Percentiles rank a stretch among this genome's conserved stretches.
phyloP scores from a whole-genome alignment of 2,797 vertebrate genomes.

The Rhabdophis nuchalis region DNA sequence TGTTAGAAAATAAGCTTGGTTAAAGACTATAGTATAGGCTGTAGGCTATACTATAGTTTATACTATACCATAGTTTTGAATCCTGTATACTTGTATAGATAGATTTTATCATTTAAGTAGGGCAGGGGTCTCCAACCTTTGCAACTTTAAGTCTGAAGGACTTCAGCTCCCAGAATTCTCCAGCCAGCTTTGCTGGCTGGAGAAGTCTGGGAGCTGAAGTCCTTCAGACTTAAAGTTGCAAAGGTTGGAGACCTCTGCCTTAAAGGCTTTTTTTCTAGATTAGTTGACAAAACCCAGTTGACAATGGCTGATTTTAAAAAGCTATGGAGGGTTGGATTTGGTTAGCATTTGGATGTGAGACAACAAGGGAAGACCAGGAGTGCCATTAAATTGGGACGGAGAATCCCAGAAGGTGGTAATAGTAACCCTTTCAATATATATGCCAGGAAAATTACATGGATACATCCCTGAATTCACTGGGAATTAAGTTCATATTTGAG shows the following conservation, averaged over 20 bases:
- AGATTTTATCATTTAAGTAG: neutral
- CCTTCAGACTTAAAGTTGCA: too few relatives aligned
- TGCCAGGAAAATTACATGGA: neutral
- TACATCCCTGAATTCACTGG: neutral
- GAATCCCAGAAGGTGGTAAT: neutral
- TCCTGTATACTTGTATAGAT: neutral
- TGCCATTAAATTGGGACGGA: neutral
- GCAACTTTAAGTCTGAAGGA: too few relatives aligned
- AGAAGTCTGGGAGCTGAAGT: too few relatives aligned
- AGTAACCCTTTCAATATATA: neutral
- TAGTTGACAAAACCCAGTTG: neutral
- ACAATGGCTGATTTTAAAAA: neutral
- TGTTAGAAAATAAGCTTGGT: neutral
- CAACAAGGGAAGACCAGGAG: neutral
- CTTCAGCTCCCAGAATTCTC: too few relatives aligned
- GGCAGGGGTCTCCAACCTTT: too few relatives aligned
- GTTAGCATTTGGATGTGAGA: neutral
- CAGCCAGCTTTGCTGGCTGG: too few relatives aligned
- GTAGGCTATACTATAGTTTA: too few relatives aligned
- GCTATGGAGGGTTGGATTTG: neutral
- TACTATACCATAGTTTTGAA: neutral
- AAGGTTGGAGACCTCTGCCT: too few relatives aligned
- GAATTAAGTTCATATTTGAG: neutral
- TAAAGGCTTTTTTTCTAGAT: neutral
- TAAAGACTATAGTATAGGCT: neutral